Conservation (phyloP, 2,888 invertebrate species). For the Graphium colonna region DNA sequence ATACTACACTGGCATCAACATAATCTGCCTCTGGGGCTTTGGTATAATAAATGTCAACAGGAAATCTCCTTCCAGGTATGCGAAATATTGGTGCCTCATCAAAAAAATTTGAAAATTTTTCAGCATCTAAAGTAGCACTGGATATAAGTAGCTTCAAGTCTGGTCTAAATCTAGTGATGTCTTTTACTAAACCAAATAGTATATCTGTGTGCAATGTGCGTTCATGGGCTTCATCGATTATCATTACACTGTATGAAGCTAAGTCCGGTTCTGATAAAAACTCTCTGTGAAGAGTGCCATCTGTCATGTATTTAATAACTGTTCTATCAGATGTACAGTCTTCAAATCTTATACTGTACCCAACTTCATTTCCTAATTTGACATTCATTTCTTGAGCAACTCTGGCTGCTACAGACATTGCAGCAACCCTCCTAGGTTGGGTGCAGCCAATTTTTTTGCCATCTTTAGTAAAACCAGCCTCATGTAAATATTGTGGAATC, state of each 20-base stretch:
- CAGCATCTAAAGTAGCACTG: conserved; percentile 98
- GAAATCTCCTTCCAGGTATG: conserved; percentile 98
- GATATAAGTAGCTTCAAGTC: conserved; percentile 98
- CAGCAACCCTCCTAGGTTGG: conserved; percentile 97
- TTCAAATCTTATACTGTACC: conserved; percentile 97
- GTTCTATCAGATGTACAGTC: conserved; percentile 99
- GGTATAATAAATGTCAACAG: conserved; percentile 99
- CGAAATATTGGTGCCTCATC: conserved; percentile 99
- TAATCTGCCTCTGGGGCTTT: conserved; percentile 99
- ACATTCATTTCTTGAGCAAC: conserved; percentile 99
- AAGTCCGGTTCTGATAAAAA: conserved; percentile 98
- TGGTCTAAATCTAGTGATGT: conserved; percentile 94
- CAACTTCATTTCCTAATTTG: conserved; percentile 96
- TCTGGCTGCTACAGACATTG: conserved; percentile 99
- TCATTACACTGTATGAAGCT: conserved; percentile 97
- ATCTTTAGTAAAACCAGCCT: conserved; percentile 92
- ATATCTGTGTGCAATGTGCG: conserved; percentile 98
- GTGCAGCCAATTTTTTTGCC: conserved; percentile 97
- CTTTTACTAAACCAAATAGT: conserved; percentile 97
- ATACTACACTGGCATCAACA: conserved; percentile 98
- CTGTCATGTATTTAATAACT: conserved; percentile 99
- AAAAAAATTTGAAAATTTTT: conserved; percentile 98
- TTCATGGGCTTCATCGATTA: conserved; percentile 99
- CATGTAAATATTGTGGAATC: conserved; percentile 98
- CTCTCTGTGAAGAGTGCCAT: conserved; percentile 98